phyloP scores from a whole-genome alignment of 2,888 invertebrate species.

The Drosophila aldrichi region DNA sequence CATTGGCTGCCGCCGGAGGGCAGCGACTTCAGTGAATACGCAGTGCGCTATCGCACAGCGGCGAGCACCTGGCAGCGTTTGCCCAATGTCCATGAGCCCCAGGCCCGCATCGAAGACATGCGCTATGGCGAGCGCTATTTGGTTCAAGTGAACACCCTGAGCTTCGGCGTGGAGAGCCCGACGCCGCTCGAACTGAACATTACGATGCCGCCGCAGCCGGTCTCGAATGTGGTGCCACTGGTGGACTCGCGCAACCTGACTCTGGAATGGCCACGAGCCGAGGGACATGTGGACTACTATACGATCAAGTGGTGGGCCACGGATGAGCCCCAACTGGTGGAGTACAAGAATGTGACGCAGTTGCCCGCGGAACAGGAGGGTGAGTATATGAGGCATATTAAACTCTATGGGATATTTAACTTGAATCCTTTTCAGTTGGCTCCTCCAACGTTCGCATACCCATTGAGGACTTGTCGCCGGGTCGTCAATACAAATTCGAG shows the following conservation, averaged over 20 bases:
- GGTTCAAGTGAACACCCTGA: conserved; percentile 94
- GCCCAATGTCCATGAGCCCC: conserved; percentile 88
- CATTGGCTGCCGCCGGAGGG: conserved; percentile 89
- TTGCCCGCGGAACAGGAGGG: conserved; percentile 56
- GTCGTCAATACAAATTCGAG: conserved; percentile 91
- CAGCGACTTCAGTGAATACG: conserved; percentile 91
- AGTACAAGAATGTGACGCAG: conserved; percentile 87
- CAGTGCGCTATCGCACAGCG: conserved; percentile 92
- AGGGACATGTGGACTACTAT: conserved; percentile 94
- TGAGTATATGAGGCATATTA: conserved; percentile 70
- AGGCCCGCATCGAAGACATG: conserved; percentile 93
- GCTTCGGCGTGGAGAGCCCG: conserved; percentile 92
- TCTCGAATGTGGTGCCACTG: conserved; percentile 92
- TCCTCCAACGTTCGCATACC: conserved; percentile 87
- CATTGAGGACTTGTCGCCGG: conserved; percentile 91
- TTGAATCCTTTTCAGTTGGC: conserved; percentile 54
- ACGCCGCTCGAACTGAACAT: conserved; percentile 92
- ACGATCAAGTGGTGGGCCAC: conserved; percentile 91
- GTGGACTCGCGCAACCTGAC: conserved; percentile 96
- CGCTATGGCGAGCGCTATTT: conserved; percentile 94
- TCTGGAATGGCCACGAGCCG: conserved; percentile 95
- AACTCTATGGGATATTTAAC: too few relatives aligned
- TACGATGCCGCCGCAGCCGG: conserved; percentile 94
- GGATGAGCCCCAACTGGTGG: conserved; percentile 86
- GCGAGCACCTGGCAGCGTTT: conserved; percentile 90